These are phyloP conservation scores for Eurytoma adleriae DNA, from an alignment of 2,888 invertebrate genomes.

Conservation along the genomic window DNA sequence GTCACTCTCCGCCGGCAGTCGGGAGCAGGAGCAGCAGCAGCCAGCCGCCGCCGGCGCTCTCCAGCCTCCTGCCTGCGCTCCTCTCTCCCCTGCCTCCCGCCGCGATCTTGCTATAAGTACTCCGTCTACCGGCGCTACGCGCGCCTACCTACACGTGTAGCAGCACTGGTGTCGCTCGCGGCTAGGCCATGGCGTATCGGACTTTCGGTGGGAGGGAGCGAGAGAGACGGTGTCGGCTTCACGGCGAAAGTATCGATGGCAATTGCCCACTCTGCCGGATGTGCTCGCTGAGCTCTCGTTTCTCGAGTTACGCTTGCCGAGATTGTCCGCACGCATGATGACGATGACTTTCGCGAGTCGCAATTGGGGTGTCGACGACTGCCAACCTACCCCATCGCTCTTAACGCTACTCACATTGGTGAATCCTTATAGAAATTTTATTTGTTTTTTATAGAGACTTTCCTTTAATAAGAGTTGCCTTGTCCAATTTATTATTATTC, in stretches of 20 bases:
- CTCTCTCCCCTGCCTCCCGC: constrained; percentile 12
- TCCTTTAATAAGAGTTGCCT: too few relatives aligned
- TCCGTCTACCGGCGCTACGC: constrained; percentile 52
- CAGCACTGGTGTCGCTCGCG: not conserved
- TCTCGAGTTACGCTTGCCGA: constrained; percentile 29
- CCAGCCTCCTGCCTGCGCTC: constrained; percentile 36
- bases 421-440: too few relatives aligned
- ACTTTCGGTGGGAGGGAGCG: constrained; percentile 60
- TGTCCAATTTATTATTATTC: too few relatives aligned
- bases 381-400: not conserved
- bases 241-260: constrained; percentile 69
- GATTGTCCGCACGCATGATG: too few relatives aligned
- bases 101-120: constrained; percentile 8
- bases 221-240: constrained; percentile 32
- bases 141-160: constrained; percentile 44
- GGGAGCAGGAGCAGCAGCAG: not conserved
- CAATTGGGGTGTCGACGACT: not conserved
- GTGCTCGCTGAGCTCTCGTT: constrained; percentile 43
- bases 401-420: not conserved
- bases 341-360: not conserved
- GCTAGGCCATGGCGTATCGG: constrained; percentile 61
- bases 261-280: constrained; percentile 65
- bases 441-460: too few relatives aligned
- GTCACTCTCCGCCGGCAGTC: constrained; percentile 42
- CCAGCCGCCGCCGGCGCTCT: constrained; percentile 13